Base-by-base conservation (phyloP, 2,113 vertebrate genomes). In the Anthoscopus minutus region DNA sequence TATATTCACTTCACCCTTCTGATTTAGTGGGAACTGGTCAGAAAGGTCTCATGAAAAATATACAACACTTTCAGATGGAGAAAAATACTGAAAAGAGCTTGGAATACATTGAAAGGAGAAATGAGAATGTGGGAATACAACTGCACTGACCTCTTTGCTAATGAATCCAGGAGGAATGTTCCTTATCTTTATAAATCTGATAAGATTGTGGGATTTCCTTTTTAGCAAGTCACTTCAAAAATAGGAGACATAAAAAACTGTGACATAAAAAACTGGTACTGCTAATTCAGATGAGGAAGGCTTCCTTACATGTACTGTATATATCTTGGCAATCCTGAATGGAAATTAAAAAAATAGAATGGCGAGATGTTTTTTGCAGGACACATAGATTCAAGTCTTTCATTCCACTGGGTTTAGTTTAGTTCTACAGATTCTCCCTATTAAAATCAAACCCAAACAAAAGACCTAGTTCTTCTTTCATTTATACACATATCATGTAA, bases 11-110 rank as follows among this genome's bases (percentile, higher is more conserved):
- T 97, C 65, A 82, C 45, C 53, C 86, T 95, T 66, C 62, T 92
- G 77, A 96, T 97, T 97, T 96, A 97, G 87, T 94, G 96, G 96
- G 96, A 98, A 96, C 19, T 88, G 96, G 96, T 97, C 97, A 97
- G 79, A 96, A 90, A 96, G 92, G 69, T 95, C 70, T 72, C 47
- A 31, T 81, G 95, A 90, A 96, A 97, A 96, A 80, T 96, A 98
- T 33, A 96, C 96, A 98, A 97, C 97, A 97, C 97, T 93, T 96
- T 33, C 44, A 86, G 56, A 70, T 65, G 4, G 7, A 18, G 90
- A 94, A 96, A 95, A 57, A 86, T 95, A 95, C 79, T 45, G 62
- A 79, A 56, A 78, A 95, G 61, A 82, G 54, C 35, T 97, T 98
- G 97, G 97, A 98, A 96, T 96, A 91, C 83, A 92, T 53, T 97